phyloP scores from a whole-genome alignment of 53 echinoderm and acorn worm species.

The Glandiceps talaboti region DNA sequence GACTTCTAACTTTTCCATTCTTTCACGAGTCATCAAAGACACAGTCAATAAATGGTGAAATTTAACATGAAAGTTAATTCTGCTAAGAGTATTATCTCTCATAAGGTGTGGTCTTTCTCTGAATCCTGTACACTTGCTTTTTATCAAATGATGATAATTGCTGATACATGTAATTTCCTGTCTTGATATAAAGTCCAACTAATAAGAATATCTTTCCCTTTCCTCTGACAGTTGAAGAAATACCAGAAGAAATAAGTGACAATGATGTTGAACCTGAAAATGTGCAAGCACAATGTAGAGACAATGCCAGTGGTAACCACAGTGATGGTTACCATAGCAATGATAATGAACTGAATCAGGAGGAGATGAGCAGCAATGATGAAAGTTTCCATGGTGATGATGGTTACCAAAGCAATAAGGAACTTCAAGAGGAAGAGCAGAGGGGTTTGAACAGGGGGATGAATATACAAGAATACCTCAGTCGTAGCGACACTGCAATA shows the following conservation, averaged over 20 bases:
- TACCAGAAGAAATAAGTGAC: conserved; percentile 14
- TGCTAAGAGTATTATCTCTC: too few relatives aligned
- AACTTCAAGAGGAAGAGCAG: conserved; percentile 24
- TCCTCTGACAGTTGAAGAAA: conserved; percentile 23
- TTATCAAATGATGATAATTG: too few relatives aligned
- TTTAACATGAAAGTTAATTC: too few relatives aligned
- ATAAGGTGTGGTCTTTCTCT: too few relatives aligned
- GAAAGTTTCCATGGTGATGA: conserved; percentile 19
- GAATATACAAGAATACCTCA: conserved; percentile 69
- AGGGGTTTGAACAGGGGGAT: conserved; percentile 46
- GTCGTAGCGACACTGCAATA: conserved; percentile 65
- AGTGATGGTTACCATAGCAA: conserved; percentile 45
- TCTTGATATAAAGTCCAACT: too few relatives aligned
- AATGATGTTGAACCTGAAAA: conserved; percentile 5
- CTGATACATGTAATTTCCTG: too few relatives aligned
- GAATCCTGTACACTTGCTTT: too few relatives aligned
- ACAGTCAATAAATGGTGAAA: too few relatives aligned
- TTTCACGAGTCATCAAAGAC: too few relatives aligned
- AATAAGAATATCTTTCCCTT: neutral
- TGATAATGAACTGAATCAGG: conserved; percentile 17
- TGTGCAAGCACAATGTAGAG: neutral
- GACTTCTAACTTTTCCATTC: too few relatives aligned
- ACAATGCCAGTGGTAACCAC: conserved; percentile 68
- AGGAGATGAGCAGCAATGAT: conserved; percentile 7
- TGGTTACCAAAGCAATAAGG: conserved; percentile 19